Conservation (phyloP, 2,113 vertebrate genomes). For the Columba livia region DNA sequence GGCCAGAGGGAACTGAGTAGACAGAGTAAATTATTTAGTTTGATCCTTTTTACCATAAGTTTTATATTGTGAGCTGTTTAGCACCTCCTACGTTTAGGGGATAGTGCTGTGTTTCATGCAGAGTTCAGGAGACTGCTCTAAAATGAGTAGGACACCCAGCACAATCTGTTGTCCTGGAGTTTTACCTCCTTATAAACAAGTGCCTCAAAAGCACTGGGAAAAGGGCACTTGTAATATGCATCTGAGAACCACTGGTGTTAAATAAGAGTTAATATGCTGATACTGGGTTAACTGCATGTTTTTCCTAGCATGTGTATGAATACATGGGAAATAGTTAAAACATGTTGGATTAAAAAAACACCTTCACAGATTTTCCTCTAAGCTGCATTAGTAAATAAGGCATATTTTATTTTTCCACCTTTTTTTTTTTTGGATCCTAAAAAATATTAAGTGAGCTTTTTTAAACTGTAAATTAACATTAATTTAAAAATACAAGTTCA, state of each 20-base stretch:
- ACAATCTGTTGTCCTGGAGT: neutral
- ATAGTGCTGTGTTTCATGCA: neutral
- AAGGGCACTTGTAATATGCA: neutral
- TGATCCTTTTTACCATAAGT: neutral
- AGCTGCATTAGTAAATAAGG: neutral
- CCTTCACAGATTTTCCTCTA: neutral
- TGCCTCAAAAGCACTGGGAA: neutral
- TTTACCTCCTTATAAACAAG: neutral
- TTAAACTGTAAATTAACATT: neutral
- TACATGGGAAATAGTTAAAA: neutral
- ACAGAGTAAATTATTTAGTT: neutral
- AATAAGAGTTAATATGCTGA: neutral
- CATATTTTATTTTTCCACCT: neutral
- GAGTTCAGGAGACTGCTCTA: neutral
- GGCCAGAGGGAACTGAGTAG: neutral
- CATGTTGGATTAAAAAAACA: neutral
- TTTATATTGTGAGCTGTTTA: neutral
- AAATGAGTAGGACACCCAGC: neutral
- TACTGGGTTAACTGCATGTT: neutral
- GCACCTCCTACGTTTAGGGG: neutral
- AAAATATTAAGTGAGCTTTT: fast-evolving
- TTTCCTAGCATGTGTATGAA: neutral
- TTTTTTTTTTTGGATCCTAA: neutral
- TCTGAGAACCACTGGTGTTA: neutral
- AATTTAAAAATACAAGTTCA: neutral